These are phyloP conservation scores for Chloebia gouldiae DNA, from an alignment of 2,113 vertebrate species.

Conservation along the genomic window DNA sequence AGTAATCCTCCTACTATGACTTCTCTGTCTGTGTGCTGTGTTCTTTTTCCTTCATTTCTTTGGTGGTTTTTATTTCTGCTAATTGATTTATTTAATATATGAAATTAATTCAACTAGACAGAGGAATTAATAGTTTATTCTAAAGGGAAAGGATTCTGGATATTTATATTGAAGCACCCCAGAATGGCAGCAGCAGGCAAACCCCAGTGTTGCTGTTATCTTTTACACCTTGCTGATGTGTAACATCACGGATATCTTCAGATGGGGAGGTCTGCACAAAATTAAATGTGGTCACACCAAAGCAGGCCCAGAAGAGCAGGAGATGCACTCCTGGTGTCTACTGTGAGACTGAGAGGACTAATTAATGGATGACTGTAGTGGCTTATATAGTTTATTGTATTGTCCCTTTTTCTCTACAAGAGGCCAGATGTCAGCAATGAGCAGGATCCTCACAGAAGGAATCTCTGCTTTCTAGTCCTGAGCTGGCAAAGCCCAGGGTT, in stretches of 20 bases:
- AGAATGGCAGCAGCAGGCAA: neutral
- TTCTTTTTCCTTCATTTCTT: neutral
- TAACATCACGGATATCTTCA: neutral
- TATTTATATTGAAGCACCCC: neutral
- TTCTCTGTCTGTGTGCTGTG: neutral
- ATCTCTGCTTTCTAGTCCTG: neutral
- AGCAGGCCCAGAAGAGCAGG: neutral
- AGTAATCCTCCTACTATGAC: rapidly evolving
- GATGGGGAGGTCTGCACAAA: neutral
- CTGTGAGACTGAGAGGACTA: rapidly evolving
- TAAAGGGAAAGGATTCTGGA: neutral
- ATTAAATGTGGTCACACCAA: neutral
- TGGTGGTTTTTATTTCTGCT: neutral
- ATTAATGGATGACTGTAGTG: neutral
- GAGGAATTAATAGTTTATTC: neutral
- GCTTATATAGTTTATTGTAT: neutral
- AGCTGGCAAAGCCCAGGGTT: neutral
- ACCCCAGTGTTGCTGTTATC: neutral
- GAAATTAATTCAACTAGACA: neutral
- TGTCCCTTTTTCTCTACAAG: neutral
- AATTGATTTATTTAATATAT: neutral
- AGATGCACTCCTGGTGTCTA: neutral
- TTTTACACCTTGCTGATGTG: neutral
- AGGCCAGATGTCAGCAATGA: neutral
- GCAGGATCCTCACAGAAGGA: neutral